These are phyloP conservation scores for Neoarius graeffei DNA, from an alignment of 2,113 vertebrate genomes.

Conservation along the genomic window DNA sequence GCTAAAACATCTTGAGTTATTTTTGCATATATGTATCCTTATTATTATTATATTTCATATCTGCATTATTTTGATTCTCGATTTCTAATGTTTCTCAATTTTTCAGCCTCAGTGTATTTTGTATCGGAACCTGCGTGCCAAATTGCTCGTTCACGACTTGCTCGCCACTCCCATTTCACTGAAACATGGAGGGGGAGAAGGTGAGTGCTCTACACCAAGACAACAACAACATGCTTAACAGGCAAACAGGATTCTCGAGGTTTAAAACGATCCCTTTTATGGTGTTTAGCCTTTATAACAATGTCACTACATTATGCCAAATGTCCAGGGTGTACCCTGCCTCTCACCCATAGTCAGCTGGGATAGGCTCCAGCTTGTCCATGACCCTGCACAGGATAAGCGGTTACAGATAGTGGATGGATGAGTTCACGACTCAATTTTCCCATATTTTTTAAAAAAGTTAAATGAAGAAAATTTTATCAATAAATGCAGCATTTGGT, in stretches of 20 bases:
- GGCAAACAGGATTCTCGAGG: background rate
- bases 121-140: background rate
- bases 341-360: too few relatives aligned
- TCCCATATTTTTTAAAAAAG: too few relatives aligned
- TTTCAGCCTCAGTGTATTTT: background rate
- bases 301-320: background rate
- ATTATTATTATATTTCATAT: background rate
- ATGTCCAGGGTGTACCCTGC: too few relatives aligned
- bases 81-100: background rate
- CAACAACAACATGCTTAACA: background rate
- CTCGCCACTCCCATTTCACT: conserved; percentile 3
- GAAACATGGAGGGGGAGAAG: conserved; percentile 21
- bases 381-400: too few relatives aligned
- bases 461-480: too few relatives aligned
- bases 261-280: background rate
- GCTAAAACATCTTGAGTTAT: background rate
- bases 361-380: too few relatives aligned
- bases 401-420: too few relatives aligned
- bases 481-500: too few relatives aligned
- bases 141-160: conserved; percentile 23
- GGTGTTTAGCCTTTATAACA: background rate
- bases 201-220: background rate
- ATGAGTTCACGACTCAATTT: too few relatives aligned
- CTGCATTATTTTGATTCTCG: background rate
- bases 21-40: background rate